Evolutionary conservation across 2,797 vertebrate species (phyloP).

Genomic region (Catharus ustulatus): DNA sequence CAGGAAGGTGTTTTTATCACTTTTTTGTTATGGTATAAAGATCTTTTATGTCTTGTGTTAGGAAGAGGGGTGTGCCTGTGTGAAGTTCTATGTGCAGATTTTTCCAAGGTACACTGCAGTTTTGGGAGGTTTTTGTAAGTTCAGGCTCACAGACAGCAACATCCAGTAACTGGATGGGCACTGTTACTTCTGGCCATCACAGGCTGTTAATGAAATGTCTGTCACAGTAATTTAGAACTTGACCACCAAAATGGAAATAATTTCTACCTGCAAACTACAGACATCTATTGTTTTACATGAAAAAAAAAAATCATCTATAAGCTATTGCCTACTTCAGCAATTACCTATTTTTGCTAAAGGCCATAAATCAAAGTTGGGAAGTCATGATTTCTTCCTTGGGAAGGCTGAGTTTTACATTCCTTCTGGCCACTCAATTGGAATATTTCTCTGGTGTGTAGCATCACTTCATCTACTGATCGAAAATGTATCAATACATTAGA

Average conservation of each 20-base stretch:
- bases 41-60: neutral
- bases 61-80: neutral
- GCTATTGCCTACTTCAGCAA: neutral
- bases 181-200: neutral
- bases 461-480: neutral
- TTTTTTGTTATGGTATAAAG: constrained; percentile 23
- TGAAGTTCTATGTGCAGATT: neutral
- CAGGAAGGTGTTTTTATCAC: neutral
- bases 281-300: neutral
- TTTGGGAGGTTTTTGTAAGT: constrained; percentile 44
- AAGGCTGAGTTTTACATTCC: neutral
- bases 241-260: neutral
- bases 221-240: neutral
- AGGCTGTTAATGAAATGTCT: neutral
- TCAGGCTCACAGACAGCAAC: neutral
- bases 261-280: neutral
- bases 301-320: neutral
- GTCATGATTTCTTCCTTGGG: neutral
- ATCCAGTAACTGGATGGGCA: neutral
- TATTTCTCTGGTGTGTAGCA: neutral
- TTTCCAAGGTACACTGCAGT: neutral
- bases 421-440: neutral
- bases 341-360: neutral
- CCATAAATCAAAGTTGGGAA: neutral
- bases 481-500: neutral